phyloP scores from a whole-genome alignment of 2,888 invertebrate species.

The Luperina nickerlii region DNA sequence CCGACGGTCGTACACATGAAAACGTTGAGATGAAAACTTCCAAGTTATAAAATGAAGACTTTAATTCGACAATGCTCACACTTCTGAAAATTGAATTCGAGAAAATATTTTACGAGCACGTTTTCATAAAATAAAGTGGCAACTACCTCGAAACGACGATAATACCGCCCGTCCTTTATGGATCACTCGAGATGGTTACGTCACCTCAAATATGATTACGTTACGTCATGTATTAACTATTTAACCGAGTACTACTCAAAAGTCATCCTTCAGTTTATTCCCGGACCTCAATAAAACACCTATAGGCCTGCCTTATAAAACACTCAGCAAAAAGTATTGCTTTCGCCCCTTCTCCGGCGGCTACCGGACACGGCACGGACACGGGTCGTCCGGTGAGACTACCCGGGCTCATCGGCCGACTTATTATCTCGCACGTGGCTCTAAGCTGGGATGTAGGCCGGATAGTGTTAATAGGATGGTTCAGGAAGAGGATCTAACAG shows the following conservation, averaged over 20 bases:
- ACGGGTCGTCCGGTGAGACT: constrained; percentile 47
- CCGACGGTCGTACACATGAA: neutral
- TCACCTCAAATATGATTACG: constrained; percentile 25
- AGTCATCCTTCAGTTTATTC: constrained; percentile 42
- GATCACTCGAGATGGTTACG: constrained; percentile 10
- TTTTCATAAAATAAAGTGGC: constrained; percentile 25
- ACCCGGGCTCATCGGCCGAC: constrained; percentile 18
- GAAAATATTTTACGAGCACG: constrained; percentile 18
- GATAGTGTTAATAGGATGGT: constrained; percentile 48
- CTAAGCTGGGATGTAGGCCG: constrained; percentile 40
- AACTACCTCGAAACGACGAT: neutral
- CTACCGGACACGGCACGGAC: constrained; percentile 48
- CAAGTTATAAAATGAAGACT: constrained; percentile 32
- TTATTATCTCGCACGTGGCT: constrained; percentile 51
- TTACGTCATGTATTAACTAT: constrained; percentile 19
- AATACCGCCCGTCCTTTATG: neutral
- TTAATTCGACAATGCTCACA: constrained; percentile 40
- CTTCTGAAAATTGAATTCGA: constrained; percentile 28
- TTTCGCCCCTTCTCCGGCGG: constrained; percentile 2
- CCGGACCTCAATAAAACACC: constrained; percentile 51
- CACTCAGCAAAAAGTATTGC: constrained; percentile 26
- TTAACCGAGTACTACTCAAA: constrained; percentile 32
- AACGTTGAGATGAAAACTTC: constrained; percentile 21
- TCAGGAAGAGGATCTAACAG: constrained; percentile 4
- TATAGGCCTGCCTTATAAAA: constrained; percentile 44